Percentiles rank a stretch among this genome's conserved stretches.
Evolutionary conservation across 2,113 vertebrate genomes (phyloP).

Genomic region (Okapia johnstoni): DNA sequence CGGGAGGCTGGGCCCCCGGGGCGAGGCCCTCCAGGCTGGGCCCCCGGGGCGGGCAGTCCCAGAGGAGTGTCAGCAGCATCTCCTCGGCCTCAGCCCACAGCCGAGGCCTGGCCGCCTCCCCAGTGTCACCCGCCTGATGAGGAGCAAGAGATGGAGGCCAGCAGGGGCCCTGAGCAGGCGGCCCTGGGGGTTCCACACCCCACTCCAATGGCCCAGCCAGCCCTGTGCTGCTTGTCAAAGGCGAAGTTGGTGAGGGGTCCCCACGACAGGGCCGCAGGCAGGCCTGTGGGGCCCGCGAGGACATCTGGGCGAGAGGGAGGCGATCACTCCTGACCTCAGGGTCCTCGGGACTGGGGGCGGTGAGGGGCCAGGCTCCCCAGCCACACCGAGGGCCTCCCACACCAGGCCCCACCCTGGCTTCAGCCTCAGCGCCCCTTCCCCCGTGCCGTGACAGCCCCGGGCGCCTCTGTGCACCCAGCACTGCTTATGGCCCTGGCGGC

Average conservation of each 20-base stretch:
- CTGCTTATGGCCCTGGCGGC: neutral
- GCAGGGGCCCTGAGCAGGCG: too few species aligned
- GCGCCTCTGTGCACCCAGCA: accelerated
- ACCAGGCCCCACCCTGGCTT: accelerated
- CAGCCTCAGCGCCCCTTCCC: too few species aligned
- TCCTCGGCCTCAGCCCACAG: neutral
- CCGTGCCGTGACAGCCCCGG: neutral
- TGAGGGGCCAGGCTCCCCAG: neutral
- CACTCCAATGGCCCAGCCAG: neutral
- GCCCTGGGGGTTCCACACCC: neutral
- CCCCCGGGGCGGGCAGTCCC: neutral
- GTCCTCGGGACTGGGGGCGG: accelerated
- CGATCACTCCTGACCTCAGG: too few species aligned
- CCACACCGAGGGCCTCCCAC: neutral
- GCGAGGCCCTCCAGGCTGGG: neutral
- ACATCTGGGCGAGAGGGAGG: neutral
- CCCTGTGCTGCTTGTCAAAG: neutral
- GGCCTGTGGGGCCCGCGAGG: neutral
- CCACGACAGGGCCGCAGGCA: accelerated
- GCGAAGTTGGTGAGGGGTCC: neutral
- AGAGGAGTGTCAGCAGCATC: neutral
- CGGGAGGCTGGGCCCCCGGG: too few species aligned
- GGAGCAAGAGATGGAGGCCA: neutral
- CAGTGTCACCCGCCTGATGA: accelerated
- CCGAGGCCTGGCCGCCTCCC: neutral